Evolutionary conservation across 2,888 invertebrate species (phyloP).

Genomic region (Drosophila nr. perissopoda): DNA sequence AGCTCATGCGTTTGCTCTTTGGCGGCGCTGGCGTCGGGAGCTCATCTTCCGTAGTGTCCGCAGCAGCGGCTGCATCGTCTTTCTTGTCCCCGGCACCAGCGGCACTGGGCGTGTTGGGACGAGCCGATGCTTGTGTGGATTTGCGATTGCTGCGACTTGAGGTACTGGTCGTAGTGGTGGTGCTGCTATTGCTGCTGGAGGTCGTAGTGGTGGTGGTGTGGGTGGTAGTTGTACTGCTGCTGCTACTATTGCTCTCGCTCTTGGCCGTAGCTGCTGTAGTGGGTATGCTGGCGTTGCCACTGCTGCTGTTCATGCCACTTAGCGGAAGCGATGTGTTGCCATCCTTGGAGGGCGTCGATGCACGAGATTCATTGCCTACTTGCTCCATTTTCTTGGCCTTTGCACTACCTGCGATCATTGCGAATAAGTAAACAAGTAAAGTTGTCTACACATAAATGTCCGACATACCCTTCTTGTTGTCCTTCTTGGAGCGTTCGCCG

Average conservation of each 20-base stretch:
- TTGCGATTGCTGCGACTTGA: conserved; percentile 62
- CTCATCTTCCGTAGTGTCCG: conserved; percentile 70
- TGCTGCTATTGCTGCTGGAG: conserved; percentile 31
- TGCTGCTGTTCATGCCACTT: conserved; percentile 34
- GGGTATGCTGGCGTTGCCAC: conserved; percentile 43
- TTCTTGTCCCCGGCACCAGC: conserved; percentile 52
- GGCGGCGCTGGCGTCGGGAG: conserved; percentile 33
- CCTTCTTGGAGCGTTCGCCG: conserved; percentile 67
- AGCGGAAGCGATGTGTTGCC: conserved; percentile 60
- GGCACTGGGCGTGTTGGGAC: conserved; percentile 56
- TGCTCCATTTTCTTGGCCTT: conserved; percentile 83
- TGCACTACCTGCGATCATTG: conserved; percentile 72
- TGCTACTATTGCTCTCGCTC: conserved; percentile 75
- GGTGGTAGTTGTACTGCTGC: conserved; percentile 36
- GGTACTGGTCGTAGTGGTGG: conserved; percentile 36
- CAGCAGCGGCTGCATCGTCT: conserved; percentile 58
- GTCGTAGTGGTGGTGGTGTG: conserved; percentile 26
- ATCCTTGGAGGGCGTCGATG: conserved; percentile 88
- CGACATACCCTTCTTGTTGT: conserved; percentile 87
- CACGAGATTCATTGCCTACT: conserved; percentile 86
- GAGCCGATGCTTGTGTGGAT: conserved; percentile 46
- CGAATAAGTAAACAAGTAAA: conserved; percentile 10
- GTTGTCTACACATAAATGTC: not conserved
- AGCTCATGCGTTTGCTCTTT: conserved; percentile 64
- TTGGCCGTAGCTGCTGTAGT: conserved; percentile 42